A percentile compares a stretch with the other conserved stretches of the same genome.
These are phyloP conservation scores for Enteromius paludinosus DNA, from an alignment of 2,797 vertebrate genomes.

Conservation along the genomic window DNA sequence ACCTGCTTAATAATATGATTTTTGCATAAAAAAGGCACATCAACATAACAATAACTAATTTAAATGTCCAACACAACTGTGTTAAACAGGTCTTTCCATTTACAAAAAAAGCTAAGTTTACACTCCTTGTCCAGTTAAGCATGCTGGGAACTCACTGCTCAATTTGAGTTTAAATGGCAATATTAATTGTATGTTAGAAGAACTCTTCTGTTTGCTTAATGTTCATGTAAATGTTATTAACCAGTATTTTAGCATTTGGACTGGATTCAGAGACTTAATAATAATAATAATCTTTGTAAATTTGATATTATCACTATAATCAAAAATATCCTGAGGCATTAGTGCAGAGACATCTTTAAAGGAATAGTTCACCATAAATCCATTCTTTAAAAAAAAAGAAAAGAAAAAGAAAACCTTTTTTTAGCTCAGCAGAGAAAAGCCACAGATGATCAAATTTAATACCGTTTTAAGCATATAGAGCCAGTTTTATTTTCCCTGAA, in stretches of 20 bases:
- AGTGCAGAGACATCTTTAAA: not conserved
- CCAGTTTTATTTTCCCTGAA: not conserved
- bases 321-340: not conserved
- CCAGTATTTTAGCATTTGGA: not conserved
- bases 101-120: not conserved
- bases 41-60: not conserved
- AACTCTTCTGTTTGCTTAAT: not conserved
- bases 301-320: not conserved
- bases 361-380: not conserved
- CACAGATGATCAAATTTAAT: not conserved
- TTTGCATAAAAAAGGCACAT: not conserved
- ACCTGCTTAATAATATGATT: not conserved
- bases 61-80: not conserved
- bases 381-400: not conserved
- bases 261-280: not conserved
- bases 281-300: not conserved
- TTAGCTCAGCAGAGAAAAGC: not conserved
- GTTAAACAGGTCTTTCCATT: not conserved
- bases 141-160: not conserved
- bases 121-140: not conserved
- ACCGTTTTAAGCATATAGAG: not conserved
- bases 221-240: not conserved
- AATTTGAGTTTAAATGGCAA: not conserved
- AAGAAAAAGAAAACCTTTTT: too few relatives aligned
- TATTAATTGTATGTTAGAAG: not conserved